Base-by-base conservation (phyloP, 2,888 invertebrate genomes). In the Trimorus sp. region DNA sequence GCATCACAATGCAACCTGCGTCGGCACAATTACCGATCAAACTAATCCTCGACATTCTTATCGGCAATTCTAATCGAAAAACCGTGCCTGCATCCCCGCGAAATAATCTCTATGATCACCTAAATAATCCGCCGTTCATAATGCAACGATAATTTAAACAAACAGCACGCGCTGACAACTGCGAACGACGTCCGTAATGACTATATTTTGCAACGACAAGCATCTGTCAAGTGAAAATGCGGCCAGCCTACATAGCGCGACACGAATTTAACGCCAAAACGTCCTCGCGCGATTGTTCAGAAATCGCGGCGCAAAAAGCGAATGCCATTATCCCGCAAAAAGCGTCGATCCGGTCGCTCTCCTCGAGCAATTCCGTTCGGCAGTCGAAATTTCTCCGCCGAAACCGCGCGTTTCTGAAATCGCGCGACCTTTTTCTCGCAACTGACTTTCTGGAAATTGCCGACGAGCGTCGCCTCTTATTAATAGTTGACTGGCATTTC, bases 401-500 rank as follows among this genome's bases (percentile, higher is more conserved):
- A 26, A 26, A 3, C 26, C 26, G 26, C 26, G 26, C 26, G 26
- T 26, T 26, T 26, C 26, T 26, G 26, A 26, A 26, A 26, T 26
- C 26, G 26, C 26, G 26, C 26, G 26, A 26, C 26, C 26, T 26
- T 26, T 26, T 26, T 26, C 26, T 26, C 26, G 26, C 26, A 26
- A 26, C 26, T 1, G 26, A 26, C 26, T 4, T 26, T 26, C 26
- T 26, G 26, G 26, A 26, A 26, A 26, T 26, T 26, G 26, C 26
- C 26, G 26, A 26, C 26, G 26, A 26, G 26, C 26, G 26, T 26
- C 26, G 26, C n/a, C n/a, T 26, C 26, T 1, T 26, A 68, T 68
- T 65, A 70, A 78, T 78, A 66, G 71, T 71, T 16, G 78, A 66
- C 58, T 71, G 69, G 49, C 66, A 73, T 78, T 78, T 66, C 66